Evolutionary conservation across 2,888 invertebrate genomes (phyloP), one percentile per base, ranked within the genome.

Genomic region (Crematogaster levior): DNA sequence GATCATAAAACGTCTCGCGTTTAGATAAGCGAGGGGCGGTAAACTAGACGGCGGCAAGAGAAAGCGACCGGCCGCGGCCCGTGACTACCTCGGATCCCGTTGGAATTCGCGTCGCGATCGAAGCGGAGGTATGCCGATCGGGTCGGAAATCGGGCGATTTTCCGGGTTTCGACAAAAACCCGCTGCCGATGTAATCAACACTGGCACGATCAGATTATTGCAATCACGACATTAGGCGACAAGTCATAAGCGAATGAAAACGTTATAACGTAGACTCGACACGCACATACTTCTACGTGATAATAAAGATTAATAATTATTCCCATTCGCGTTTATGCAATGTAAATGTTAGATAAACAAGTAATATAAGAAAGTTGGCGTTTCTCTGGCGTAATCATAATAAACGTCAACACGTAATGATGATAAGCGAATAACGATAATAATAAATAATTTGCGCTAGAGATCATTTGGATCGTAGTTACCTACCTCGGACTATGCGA

Each of bases 1-100:
- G 84, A 88, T 87, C 90, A 90, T 91, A 91, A 91, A 89, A 87
- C 85, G 82, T 63, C 18, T 24, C 75, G 85, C 83, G 87, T 88
- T 43, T 86, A 85, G 84, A 82, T 74, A 73, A 56, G 84, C 84
- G 82, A 77, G 72, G 70, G 34, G 6, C 75, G 40, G 46, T n/a
- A 43, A 72, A 72, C 72, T 40, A n/a, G 72, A n/a, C 30, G 68
- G 1, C 40, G 27, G 77, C 51, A 18, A 24, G 77, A 77, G 77
- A 77, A 77, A 77, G 77, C 72, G 75, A 66, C 24, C 27, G 3
- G 30, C 1, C 37, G 30, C 66, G 46, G 61, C 74, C 56, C 51
- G 37, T 27, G 51, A 66, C 53, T 27, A 40, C 34, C 10, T 56
- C 53, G 34, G 7, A 18, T 30, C 27, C 21, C 43, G 68, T 56